Evolutionary conservation across 2,888 invertebrate species (phyloP).

Genomic region (Neocrepidodera transversa): DNA sequence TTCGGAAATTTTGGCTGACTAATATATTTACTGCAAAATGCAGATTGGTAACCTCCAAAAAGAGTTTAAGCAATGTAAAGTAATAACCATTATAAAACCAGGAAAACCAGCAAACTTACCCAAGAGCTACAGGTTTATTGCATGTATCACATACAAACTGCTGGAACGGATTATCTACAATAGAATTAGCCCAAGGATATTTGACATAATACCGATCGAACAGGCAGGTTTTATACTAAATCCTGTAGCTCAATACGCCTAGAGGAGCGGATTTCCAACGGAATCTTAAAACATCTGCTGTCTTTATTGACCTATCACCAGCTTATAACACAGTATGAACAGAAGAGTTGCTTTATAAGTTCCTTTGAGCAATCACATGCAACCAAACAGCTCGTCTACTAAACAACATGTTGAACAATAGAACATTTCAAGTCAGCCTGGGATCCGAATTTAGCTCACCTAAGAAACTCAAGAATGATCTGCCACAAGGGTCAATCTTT

Average conservation of each 20-base stretch:
- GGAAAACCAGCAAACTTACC: background rate
- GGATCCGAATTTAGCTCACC: background rate
- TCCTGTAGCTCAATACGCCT: constrained; percentile 8
- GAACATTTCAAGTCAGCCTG: background rate
- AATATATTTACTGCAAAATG: no score
- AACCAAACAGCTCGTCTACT: constrained; percentile 26
- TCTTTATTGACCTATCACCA: constrained; percentile 10
- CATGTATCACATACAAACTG: constrained; percentile 1
- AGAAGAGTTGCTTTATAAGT: constrained; percentile 19
- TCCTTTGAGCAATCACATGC: constrained; percentile 23
- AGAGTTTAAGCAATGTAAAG: no score
- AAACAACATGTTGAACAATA: background rate
- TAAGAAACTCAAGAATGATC: background rate
- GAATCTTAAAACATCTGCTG: constrained; percentile 6
- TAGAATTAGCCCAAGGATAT: constrained; percentile 6
- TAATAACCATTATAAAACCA: no score
- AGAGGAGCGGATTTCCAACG: constrained; percentile 10
- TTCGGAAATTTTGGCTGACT: no score
- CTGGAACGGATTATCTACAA: constrained; percentile 3
- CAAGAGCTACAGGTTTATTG: constrained; percentile 5
- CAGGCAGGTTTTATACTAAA: constrained; percentile 9
- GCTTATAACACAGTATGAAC: constrained; percentile 3
- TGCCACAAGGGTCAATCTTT: background rate
- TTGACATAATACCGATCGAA: background rate
- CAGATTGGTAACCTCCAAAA: no score